Evolutionary conservation across 2,888 invertebrate species (phyloP).

Genomic region (Drosophila nr. perissopoda): DNA sequence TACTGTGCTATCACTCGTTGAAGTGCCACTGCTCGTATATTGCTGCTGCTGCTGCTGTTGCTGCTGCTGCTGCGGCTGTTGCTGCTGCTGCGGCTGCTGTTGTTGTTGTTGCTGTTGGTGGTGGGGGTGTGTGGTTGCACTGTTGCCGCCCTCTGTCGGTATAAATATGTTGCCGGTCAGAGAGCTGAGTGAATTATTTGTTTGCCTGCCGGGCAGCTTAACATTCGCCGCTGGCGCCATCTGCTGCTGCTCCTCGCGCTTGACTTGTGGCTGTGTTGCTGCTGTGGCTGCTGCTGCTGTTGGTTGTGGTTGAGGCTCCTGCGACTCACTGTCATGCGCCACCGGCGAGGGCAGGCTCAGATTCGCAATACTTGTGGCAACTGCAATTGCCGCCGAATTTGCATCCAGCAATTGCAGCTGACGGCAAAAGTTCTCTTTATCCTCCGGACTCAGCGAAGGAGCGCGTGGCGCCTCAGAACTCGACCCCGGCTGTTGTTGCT

Average conservation of each 20-base stretch:
- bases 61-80: constrained; percentile 45
- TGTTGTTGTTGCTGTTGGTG: constrained; percentile 36
- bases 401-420: constrained; percentile 68
- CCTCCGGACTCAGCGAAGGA: constrained; percentile 80
- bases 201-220: constrained; percentile 89
- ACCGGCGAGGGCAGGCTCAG: constrained; percentile 67
- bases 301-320: constrained; percentile 22
- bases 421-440: constrained; percentile 82
- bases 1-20: constrained; percentile 36
- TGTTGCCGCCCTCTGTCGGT: constrained; percentile 81
- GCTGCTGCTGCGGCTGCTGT: neutral
- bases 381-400: constrained; percentile 72
- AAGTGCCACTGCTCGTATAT: constrained; percentile 20
- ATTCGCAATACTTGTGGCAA: constrained; percentile 74
- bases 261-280: constrained; percentile 32
- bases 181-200: constrained; percentile 93
- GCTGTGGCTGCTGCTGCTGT: constrained; percentile 14
- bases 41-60: constrained; percentile 57
- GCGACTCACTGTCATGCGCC: constrained; percentile 52
- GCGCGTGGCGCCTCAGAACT: constrained; percentile 54
- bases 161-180: constrained; percentile 94
- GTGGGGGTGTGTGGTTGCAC: constrained; percentile 53
- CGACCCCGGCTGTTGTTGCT: constrained; percentile 24
- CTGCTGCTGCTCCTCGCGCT: constrained; percentile 51
- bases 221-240: constrained; percentile 85